Conservation (phyloP, 2,888 invertebrate genomes). For the Pocota personata region DNA sequence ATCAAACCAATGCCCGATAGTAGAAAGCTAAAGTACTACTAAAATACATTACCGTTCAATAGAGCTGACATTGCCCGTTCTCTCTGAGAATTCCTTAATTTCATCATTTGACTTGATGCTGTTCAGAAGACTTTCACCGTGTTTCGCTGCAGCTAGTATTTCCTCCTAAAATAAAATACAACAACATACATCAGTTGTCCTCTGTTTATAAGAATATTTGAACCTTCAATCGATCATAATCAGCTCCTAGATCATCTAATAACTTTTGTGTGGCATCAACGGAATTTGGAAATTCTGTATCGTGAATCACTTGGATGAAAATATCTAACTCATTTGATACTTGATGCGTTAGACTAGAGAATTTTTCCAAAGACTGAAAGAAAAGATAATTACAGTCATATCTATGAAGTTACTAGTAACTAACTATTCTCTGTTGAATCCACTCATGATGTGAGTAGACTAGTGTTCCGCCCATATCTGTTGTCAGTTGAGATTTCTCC, state of each 20-base stretch:
- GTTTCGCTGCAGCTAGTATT: constrained; percentile 92
- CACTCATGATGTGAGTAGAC: constrained; percentile 97
- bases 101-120: constrained; percentile 86
- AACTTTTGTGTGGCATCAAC: constrained; percentile 94
- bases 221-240: constrained; percentile 84
- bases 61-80: constrained; percentile 94
- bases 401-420: constrained; percentile 78
- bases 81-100: constrained; percentile 86
- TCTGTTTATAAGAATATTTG: no score
- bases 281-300: constrained; percentile 97
- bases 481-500: constrained; percentile 92
- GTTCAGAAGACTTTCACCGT: constrained; percentile 93
- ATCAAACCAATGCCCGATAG: constrained; percentile 68
- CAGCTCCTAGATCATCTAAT: constrained; percentile 91
- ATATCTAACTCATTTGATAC: constrained; percentile 93
- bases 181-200: constrained; percentile 32
- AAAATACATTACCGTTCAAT: constrained; percentile 89
- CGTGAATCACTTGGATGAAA: constrained; percentile 94
- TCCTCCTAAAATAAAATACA: constrained; percentile 86
- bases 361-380: constrained; percentile 95
- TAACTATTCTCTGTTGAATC: constrained; percentile 98
- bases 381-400: background rate
- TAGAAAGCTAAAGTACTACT: constrained; percentile 55
- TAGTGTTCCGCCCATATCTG: constrained; percentile 94
- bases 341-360: constrained; percentile 95